Conservation (phyloP, 2,797 vertebrate genomes). For the Benthosema pterotum region DNA sequence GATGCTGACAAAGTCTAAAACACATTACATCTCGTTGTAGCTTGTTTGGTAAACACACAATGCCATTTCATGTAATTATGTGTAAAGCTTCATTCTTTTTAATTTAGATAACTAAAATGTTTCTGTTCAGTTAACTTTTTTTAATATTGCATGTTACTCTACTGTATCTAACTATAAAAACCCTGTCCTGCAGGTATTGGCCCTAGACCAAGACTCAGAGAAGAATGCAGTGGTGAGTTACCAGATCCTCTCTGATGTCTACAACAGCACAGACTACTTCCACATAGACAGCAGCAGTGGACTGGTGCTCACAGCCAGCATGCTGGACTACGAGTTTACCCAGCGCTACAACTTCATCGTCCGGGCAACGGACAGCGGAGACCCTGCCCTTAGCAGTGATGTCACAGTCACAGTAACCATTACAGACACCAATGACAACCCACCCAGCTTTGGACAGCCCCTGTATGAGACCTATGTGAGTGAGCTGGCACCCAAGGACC, state of each 20-base stretch:
- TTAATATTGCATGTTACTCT: too few relatives aligned
- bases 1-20: too few relatives aligned
- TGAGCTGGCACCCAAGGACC: slow-evolving; percentile 88
- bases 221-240: slow-evolving; percentile 87
- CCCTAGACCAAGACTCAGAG: slow-evolving; percentile 90
- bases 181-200: slow-evolving; percentile 72
- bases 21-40: too few relatives aligned
- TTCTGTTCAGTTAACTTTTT: too few relatives aligned
- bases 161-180: too few relatives aligned
- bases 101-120: too few relatives aligned
- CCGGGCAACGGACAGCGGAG: slow-evolving; percentile 88
- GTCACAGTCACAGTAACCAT: slow-evolving; percentile 83
- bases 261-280: slow-evolving; percentile 88
- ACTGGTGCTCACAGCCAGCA: slow-evolving; percentile 82
- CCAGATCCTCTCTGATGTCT: slow-evolving; percentile 87
- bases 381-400: slow-evolving; percentile 87
- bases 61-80: too few relatives aligned
- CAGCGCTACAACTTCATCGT: slow-evolving; percentile 86
- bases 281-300: slow-evolving; percentile 88
- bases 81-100: too few relatives aligned
- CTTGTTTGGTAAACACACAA: too few relatives aligned
- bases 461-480: slow-evolving; percentile 91
- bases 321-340: slow-evolving; percentile 89
- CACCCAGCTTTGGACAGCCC: slow-evolving; percentile 88
- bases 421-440: slow-evolving; percentile 93